Base-by-base conservation (phyloP, 2,888 invertebrate species). In the Apeira syringaria region DNA sequence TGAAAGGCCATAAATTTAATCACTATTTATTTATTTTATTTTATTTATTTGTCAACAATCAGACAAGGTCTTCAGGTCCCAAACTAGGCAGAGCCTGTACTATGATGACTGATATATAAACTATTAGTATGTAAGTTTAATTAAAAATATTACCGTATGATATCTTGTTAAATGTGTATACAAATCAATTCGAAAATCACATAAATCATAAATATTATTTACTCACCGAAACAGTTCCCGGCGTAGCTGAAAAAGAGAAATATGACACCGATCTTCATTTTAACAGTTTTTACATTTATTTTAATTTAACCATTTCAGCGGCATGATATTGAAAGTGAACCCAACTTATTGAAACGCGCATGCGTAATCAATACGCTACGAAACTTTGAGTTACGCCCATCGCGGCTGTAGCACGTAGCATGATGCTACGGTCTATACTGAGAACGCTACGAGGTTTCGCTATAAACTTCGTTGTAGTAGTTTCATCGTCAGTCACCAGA, bases 311-410 rank as follows among this genome's bases (percentile, higher is more conserved):
- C 47, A 24, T 54, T 68, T 66, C 45, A 66, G 47, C 34, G 44
- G 43, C 46, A 54, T 73, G 45, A 27, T 56, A 38, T 48, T 43
- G 22, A 44, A 51, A 66, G 65, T 64, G 65, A 51, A 31, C 25
- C 15, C 25, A 59, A 47, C 45, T 41, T 39, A 50, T 42, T 40
- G 59, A 24, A 45, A 8, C 8, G 67, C 86, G 87, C 87, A 76
- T 56, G 83, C 81, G 85, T 74, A 74, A 87, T 87, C 88, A 70
- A 86, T 87, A 87, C 27, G 15, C 52, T 59, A 56, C 56, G 53
- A 47, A 44, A 26, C 17, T 12, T 26, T 43, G 44, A 25, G 25
- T 17, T 40, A 50, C 53, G 50, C 56, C 51, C 47, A 39, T 45
- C 41, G 50, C 47, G 47, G 52, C 48, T 37, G 29, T 25, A 28